A percentile compares a stretch with the other conserved stretches of the same genome.
Evolutionary conservation across 2,113 vertebrate species (phyloP).

Genomic region (Toxotes jaculatrix): DNA sequence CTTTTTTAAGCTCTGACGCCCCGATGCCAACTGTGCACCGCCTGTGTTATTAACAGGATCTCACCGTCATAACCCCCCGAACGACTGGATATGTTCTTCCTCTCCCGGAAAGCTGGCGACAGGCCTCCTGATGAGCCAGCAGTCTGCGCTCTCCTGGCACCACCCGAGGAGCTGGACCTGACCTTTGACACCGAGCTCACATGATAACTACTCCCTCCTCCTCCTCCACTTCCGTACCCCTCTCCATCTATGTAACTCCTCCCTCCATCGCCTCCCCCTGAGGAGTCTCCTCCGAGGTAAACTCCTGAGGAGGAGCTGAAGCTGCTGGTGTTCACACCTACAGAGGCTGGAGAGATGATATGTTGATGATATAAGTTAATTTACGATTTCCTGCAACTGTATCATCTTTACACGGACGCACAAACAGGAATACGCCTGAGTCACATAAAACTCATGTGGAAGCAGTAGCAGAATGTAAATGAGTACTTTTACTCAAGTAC

Average conservation of each 20-base stretch:
- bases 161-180: slow-evolving; percentile 85
- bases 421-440: background rate
- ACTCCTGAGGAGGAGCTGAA: slow-evolving; percentile 78
- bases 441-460: background rate
- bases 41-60: slow-evolving; percentile 37
- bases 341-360: slow-evolving; percentile 68
- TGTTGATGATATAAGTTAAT: background rate
- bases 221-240: slow-evolving; percentile 48
- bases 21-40: slow-evolving; percentile 2
- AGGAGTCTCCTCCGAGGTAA: slow-evolving; percentile 75
- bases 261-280: slow-evolving; percentile 68
- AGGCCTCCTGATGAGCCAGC: slow-evolving; percentile 86
- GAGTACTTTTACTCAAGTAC: background rate
- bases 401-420: background rate
- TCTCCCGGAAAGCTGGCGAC: slow-evolving; percentile 90
- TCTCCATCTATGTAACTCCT: slow-evolving; percentile 66
- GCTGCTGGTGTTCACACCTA: slow-evolving; percentile 73
- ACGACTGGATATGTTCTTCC: slow-evolving; percentile 85
- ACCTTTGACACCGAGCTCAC: slow-evolving; percentile 83
- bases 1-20: slow-evolving; percentile 5
- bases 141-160: slow-evolving; percentile 86
- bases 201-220: slow-evolving; percentile 60
- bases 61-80: slow-evolving; percentile 95
- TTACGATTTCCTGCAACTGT: slow-evolving; percentile 13
- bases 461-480: background rate